A percentile compares a stretch with the other conserved stretches of the same genome.
These are phyloP conservation scores for Schizotus pectinicornis DNA, from an alignment of 2,888 invertebrate species.

Conservation along the genomic window DNA sequence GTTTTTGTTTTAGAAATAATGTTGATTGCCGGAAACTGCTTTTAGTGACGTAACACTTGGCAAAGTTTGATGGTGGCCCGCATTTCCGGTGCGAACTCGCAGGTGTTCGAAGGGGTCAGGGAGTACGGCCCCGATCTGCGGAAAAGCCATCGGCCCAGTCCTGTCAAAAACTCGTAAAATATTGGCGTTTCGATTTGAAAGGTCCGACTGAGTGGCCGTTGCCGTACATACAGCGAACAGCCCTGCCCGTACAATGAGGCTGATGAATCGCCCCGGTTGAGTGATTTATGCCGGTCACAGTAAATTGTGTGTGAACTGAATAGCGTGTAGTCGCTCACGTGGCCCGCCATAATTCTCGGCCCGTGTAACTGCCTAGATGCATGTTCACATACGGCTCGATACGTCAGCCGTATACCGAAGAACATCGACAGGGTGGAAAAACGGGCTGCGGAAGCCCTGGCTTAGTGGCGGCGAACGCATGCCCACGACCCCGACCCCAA, in stretches of 20 bases:
- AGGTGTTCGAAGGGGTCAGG: constrained; percentile 42
- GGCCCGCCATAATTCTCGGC: constrained; percentile 49
- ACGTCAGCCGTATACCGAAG: neutral
- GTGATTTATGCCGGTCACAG: constrained; percentile 60
- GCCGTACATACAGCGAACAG: constrained; percentile 6
- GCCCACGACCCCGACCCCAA: neutral
- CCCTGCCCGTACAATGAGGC: constrained; percentile 54
- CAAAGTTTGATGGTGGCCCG: no score
- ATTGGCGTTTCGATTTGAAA: constrained; percentile 63
- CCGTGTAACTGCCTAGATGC: constrained; percentile 38
- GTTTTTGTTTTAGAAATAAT: no score
- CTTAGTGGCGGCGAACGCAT: no score
- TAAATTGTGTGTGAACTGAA: constrained; percentile 59
- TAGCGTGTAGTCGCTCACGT: constrained; percentile 49
- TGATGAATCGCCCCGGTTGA: constrained; percentile 59
- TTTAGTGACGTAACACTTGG: no score
- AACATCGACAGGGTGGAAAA: no score
- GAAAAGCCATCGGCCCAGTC: constrained; percentile 64
- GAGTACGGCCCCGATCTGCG: constrained; percentile 46
- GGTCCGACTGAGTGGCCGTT: constrained; percentile 43
- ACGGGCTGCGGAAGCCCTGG: no score
- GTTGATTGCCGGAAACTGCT: no score
- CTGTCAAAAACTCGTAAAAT: constrained; percentile 75
- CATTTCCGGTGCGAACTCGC: no score
- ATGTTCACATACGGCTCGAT: constrained; percentile 43